Base-by-base conservation (phyloP, 2,113 vertebrate genomes). In the Bubo scandiacus region DNA sequence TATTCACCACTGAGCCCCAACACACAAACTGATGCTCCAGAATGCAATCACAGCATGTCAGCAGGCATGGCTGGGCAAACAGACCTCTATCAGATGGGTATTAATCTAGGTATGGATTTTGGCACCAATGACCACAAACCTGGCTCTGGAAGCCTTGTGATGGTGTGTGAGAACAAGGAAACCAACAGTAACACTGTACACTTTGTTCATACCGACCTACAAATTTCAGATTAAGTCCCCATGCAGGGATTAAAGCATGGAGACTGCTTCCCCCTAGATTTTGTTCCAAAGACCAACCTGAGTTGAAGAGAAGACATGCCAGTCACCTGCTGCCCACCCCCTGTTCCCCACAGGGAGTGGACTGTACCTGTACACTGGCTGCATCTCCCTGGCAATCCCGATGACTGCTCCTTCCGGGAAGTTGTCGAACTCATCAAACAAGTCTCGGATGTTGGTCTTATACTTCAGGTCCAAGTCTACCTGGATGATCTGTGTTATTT, bases 381-480 rank as follows among this genome's bases (percentile, higher is more conserved):
- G 99, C 99, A 99, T 99, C 97, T 99, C 99, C 75, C 97, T 98
- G 58, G 98, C 97, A 71, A 99, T 99, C 75, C 99, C 99, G 15
- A 99, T 99, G 38, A 99, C 97, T 1, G 99, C 99, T 74, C 98
- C 98, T 4, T 98, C 96, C 2, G 98, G 97, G 96, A 99, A 99
- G 68, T 58, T 98, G 77, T 99, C 97, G 71, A 99, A 99, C 95
- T 99, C 99, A 93, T 99, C 98, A 95, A 99, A 99, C 71, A 99
- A 98, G 81, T 99, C 98, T 94, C 98, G 98, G 98, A 99, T 99
- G 97, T 99, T 99, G 85, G 98, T 98, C 95, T 98, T 98, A 97
- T 98, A 99, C 91, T 99, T 99, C 51, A 99, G 98, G 92, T 99
- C 99, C 78, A 99, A 97, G 94, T 99, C 99, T 81, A 99, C 97